Conservation (phyloP, 2,888 invertebrate species). For the Baccha elongata region DNA sequence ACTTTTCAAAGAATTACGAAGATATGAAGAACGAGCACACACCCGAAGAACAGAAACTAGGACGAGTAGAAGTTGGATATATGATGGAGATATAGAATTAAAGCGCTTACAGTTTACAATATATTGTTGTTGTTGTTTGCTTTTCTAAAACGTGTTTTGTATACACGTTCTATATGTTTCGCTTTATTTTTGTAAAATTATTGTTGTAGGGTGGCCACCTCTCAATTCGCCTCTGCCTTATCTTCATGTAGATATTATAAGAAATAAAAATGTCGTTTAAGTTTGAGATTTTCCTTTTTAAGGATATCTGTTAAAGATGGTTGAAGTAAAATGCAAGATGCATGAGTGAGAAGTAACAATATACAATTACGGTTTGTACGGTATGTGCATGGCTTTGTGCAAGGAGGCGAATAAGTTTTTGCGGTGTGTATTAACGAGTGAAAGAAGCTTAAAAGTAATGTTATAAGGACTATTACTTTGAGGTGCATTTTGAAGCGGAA, state of each 20-base stretch:
- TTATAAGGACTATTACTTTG: conserved; percentile 48
- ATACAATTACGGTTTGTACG: not conserved
- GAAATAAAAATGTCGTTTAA: conserved; percentile 28
- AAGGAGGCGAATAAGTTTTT: conserved; percentile 37
- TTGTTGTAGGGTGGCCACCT: conserved; percentile 14
- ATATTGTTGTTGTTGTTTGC: conserved; percentile 2
- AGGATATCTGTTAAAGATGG: conserved; percentile 46
- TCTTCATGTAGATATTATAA: too few species aligned
- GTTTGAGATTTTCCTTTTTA: conserved; percentile 40
- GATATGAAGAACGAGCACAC: conserved; percentile 14
- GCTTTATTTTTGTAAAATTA: conserved; percentile 5
- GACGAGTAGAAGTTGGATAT: not conserved
- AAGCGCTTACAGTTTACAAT: conserved; percentile 30
- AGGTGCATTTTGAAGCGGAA: conserved; percentile 52
- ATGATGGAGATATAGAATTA: not conserved
- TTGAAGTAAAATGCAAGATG: conserved; percentile 38
- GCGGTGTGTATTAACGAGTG: conserved; percentile 27
- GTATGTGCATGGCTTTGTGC: conserved; percentile 15
- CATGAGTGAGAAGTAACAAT: conserved; percentile 15
- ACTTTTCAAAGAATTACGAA: conserved; percentile 36
- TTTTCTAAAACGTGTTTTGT: too few species aligned
- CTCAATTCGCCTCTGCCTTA: not conserved
- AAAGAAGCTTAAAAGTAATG: conserved; percentile 50
- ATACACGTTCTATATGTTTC: too few species aligned
- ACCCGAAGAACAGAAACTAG: conserved; percentile 1